phyloP scores from a whole-genome alignment of 2,888 invertebrate genomes.

The Gastrophysa polygoni region DNA sequence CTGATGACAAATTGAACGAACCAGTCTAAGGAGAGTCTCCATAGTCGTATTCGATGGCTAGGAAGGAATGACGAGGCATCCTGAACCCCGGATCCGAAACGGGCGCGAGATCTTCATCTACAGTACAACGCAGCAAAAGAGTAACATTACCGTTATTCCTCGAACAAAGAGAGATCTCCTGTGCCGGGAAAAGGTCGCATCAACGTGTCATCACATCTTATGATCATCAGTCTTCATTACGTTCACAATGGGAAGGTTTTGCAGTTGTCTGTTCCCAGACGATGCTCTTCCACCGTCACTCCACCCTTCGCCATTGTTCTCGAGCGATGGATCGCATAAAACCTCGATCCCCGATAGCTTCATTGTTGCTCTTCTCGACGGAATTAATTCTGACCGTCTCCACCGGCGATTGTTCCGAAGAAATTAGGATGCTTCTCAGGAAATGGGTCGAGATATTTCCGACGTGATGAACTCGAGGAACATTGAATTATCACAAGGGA shows the following conservation, averaged over 20 bases:
- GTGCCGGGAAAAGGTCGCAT: conserved; percentile 15
- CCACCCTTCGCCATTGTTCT: conserved; percentile 44
- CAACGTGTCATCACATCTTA: conserved; percentile 50
- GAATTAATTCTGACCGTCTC: conserved; percentile 47
- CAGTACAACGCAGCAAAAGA: conserved; percentile 10
- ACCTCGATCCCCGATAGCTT: conserved; percentile 47
- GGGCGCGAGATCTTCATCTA: no score
- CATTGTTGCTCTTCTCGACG: conserved; percentile 49
- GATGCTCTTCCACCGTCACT: conserved; percentile 47
- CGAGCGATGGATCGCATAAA: conserved; percentile 46
- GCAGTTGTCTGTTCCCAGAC: conserved; percentile 51
- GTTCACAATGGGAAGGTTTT: conserved; percentile 52
- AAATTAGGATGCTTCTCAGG: no score
- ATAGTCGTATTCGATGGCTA: no score
- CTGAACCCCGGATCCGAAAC: no score
- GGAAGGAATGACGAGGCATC: no score
- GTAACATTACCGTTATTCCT: conserved; percentile 10
- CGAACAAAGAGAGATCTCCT: conserved; percentile 10
- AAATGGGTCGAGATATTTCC: no score
- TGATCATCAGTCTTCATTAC: conserved; percentile 57
- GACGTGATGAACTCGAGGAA: no score
- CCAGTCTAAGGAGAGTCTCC: no score
- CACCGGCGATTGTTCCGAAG: conserved; percentile 20
- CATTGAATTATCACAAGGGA: no score
- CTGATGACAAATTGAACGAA: no score